Base-by-base conservation (phyloP, 1,140 invertebrate genomes). In the Diabrotica virgifera region DNA sequence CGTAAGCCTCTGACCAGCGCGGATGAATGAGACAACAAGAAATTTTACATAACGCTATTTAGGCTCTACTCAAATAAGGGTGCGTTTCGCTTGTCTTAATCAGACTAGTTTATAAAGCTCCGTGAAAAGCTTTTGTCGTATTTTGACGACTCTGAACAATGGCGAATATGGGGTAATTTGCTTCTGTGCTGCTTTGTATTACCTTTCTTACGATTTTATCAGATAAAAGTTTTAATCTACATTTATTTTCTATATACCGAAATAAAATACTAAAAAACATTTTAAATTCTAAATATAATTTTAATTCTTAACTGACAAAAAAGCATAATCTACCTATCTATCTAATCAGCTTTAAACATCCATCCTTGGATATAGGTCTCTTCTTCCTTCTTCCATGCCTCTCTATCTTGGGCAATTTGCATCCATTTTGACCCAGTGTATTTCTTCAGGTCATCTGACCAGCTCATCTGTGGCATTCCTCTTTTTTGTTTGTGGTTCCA, bases 101-200 rank as follows among this genome's bases (percentile, higher is more conserved):
- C 74, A 75, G 75, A 76, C 75, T 75, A 74, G 72, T 76, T 76
- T 76, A 74, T 72, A 72, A 74, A 72, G 70, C 68, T 36, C 64
- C 53, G 61, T 65, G 66, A 74, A 74, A 73, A 69, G 72, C 72
- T 70, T 73, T 75, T 75, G 73, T 75, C 73, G 65, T 73, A 67
- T 75, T 73, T 73, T 75, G 72, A 75, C 73, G 73, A 75, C 73
- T 75, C 69, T 69, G 70, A 60, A 75, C 73, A 75, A 75, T 73
- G 62, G 55, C 51, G 66, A 68, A 75, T 70, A 70, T 70, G 67
- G 68, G 68, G 70, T 70, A 74, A 74, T 74, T 74, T 70, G 63
- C 63, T 66, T 58, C 52, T 40, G 59, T 50, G 62, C 53, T 50
- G 62, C 53, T 46, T 50, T 55, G 14, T 51, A 24, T 51, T 36